Evolutionary conservation across 2,888 invertebrate genomes (phyloP).

Genomic region (Epinotia brunnichana): DNA sequence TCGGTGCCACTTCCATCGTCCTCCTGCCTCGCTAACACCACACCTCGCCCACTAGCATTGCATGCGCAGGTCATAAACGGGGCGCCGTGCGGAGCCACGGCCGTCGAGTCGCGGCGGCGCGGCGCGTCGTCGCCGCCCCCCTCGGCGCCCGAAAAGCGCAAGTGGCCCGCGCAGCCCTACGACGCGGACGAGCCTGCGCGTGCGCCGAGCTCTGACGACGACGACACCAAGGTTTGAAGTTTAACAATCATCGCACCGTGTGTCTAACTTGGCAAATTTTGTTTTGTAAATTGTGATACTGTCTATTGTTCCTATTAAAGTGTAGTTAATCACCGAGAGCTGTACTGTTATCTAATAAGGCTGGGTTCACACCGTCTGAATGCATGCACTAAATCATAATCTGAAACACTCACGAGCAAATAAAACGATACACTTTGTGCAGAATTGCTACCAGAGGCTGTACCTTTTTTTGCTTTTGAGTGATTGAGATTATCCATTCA

Average conservation of each 20-base stretch:
- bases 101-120: constrained; percentile 69
- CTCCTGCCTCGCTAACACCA: constrained; percentile 22
- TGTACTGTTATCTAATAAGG: too few species aligned
- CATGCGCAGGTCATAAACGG: constrained; percentile 76
- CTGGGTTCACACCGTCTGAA: too few species aligned
- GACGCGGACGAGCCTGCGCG: constrained; percentile 59
- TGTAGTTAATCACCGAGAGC: too few species aligned
- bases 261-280: constrained; percentile 19
- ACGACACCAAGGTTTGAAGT: constrained; percentile 73
- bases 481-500: too few species aligned
- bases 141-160: constrained; percentile 88
- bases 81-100: constrained; percentile 58
- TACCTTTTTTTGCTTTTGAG: too few species aligned
- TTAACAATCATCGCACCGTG: constrained; percentile 63
- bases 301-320: neutral
- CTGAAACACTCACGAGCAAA: too few species aligned
- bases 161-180: constrained; percentile 85
- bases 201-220: constrained; percentile 67
- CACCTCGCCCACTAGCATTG: constrained; percentile 37
- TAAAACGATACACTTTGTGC: too few species aligned
- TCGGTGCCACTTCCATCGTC: constrained; percentile 2
- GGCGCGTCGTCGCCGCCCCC: constrained; percentile 80
- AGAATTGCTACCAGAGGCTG: too few species aligned
- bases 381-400: too few species aligned
- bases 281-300: neutral